Percentiles rank a stretch among this genome's conserved stretches.
Evolutionary conservation across 2,888 invertebrate genomes (phyloP).

Genomic region (Chorisops tibialis): DNA sequence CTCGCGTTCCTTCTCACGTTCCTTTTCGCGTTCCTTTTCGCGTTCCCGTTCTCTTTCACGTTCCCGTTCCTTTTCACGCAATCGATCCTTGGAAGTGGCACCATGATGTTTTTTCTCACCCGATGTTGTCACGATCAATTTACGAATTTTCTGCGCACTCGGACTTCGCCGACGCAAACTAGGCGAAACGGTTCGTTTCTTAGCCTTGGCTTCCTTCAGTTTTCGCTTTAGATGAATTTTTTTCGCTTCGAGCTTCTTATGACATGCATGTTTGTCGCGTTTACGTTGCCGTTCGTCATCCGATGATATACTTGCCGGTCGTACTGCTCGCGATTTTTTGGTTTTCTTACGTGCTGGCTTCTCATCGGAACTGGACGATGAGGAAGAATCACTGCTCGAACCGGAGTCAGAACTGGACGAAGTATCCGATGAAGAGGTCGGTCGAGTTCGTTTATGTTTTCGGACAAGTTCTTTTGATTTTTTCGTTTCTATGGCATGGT

Average conservation of each 20-base stretch:
- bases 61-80: constrained; percentile 48
- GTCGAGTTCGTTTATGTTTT: constrained; percentile 48
- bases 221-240: constrained; percentile 49
- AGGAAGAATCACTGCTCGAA: constrained; percentile 45
- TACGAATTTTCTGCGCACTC: constrained; percentile 44
- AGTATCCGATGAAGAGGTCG: constrained; percentile 47
- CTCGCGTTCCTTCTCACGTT: constrained; percentile 56
- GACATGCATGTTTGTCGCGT: constrained; percentile 48
- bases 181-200: constrained; percentile 42
- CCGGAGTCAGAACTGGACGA: constrained; percentile 46
- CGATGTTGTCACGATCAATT: constrained; percentile 37
- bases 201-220: constrained; percentile 49
- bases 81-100: constrained; percentile 45
- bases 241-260: constrained; percentile 49
- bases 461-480: constrained; percentile 48
- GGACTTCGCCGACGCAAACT: constrained; percentile 22
- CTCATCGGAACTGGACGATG: constrained; percentile 44
- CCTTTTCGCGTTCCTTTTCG: constrained; percentile 55
- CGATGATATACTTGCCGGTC: constrained; percentile 60
- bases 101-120: constrained; percentile 46
- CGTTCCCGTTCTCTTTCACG: constrained; percentile 54
- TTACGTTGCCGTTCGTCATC: constrained; percentile 54
- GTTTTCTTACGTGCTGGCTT: constrained; percentile 48
- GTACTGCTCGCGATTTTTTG: constrained; percentile 54
- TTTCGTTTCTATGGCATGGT: constrained; percentile 44